Base-by-base conservation (phyloP, 2,797 vertebrate species). In the Neosilurus hyrtlii region DNA sequence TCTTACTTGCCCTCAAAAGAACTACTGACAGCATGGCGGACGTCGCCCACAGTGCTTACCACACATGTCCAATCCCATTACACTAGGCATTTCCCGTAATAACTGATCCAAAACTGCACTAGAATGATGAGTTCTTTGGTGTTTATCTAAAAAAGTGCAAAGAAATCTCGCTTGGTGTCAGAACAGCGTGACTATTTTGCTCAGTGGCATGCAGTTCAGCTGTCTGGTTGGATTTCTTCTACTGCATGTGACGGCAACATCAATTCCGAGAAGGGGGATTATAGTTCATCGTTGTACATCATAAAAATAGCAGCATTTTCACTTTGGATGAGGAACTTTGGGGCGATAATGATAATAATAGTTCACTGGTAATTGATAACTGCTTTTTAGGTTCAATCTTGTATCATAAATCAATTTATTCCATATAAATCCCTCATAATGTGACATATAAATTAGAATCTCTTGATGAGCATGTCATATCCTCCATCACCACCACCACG, bases 261-360 rank as follows among this genome's bases (percentile, higher is more conserved):
- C 80, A 30, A 80, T 86, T 82, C 80, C 68, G 16, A 84, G 63
- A 59, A 82, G 52, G 30, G 81, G n/a, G 63, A 76, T 76, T 83
- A 71, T 76, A 77, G 52, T 68, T 83, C 54, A 78, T 56, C 63
- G 56, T 68, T 84, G 63, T 79, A 51, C 30, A 79, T 79, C 59
- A 79, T 66, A 86, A 68, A 82, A 84, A 86, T 63, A 57, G 68
- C 51, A 30, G n/a, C 76, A 54, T 57, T 43, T 43, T 8, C 4
- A 4, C 43, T 43, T 43, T 8, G 43, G 43, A 43, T 43, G 43
- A 43, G 4, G 43, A 43, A 43, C 43, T 43, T 43, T 43, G 43
- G 4, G 43, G 8, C 4, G 43, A 43, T 43, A 43, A 43, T 43
- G 43, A 43, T 30, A 30, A 30, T 30, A 43, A 43, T 43, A 43